phyloP scores from a whole-genome alignment of 2,888 invertebrate genomes.

The Meta bourneti region DNA sequence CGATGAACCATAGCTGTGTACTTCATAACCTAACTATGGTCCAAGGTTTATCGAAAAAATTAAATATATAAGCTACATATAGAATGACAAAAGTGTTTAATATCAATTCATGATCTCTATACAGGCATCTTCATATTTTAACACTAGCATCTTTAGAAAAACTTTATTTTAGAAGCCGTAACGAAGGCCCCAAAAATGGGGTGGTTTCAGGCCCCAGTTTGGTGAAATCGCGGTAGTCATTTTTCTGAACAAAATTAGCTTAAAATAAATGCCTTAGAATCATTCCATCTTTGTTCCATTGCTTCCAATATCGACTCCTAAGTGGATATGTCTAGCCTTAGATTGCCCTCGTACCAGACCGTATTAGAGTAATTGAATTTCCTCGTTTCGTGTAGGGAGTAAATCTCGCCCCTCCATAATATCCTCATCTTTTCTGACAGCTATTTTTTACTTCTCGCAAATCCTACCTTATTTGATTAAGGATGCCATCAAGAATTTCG shows the following conservation, averaged over 20 bases:
- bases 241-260: neutral
- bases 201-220: too few species aligned
- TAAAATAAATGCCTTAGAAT: neutral
- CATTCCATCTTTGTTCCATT: neutral
- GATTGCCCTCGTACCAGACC: neutral
- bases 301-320: neutral
- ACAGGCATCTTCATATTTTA: too few species aligned
- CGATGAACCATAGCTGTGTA: too few species aligned
- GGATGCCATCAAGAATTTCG: neutral
- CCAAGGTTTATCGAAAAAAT: too few species aligned
- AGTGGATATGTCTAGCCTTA: neutral
- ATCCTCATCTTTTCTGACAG: neutral
- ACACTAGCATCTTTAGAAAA: too few species aligned
- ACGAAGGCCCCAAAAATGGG: too few species aligned
- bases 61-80: too few species aligned
- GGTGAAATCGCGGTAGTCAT: too few species aligned
- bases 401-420: neutral
- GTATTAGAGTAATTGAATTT: neutral
- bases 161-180: too few species aligned
- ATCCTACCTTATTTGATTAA: neutral
- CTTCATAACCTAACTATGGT: too few species aligned
- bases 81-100: too few species aligned
- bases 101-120: too few species aligned
- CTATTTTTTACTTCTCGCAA: neutral
- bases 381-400: neutral